Conservation (phyloP, 1,140 invertebrate genomes). For the Leptinotarsa lineolata region DNA sequence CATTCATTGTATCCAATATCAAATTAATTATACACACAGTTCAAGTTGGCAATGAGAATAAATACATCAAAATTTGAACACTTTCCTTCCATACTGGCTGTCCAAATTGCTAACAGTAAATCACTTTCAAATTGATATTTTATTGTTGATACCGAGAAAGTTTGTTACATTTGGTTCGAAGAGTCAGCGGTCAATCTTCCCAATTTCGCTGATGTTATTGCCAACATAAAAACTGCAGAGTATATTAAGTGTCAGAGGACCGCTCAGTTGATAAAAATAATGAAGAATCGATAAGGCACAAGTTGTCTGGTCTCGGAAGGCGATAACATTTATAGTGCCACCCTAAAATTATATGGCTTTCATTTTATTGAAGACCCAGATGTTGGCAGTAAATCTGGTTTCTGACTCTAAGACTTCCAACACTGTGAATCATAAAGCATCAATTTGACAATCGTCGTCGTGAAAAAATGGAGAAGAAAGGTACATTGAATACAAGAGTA, state of each 20-base stretch:
- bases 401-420: no score
- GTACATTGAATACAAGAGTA: no score
- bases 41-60: no score
- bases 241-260: constrained; percentile 6
- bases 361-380: constrained; percentile 33
- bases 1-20: no score
- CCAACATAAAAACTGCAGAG: not conserved
- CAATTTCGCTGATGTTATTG: not conserved
- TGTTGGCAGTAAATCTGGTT: constrained; percentile 34
- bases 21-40: no score
- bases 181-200: not conserved
- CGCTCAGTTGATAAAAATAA: constrained; percentile 20
- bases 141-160: not conserved
- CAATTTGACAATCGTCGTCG: no score
- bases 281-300: constrained; percentile 25
- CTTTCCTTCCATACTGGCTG: no score
- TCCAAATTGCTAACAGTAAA: no score
- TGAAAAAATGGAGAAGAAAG: no score
- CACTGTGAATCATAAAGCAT: no score
- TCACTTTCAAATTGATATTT: not conserved
- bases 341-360: constrained; percentile 36
- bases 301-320: constrained; percentile 13
- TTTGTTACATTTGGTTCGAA: not conserved
- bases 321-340: constrained; percentile 30
- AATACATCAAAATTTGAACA: no score